These are phyloP conservation scores for Andrena cerasifolii DNA, from an alignment of 1,140 invertebrate species.

Conservation along the genomic window DNA sequence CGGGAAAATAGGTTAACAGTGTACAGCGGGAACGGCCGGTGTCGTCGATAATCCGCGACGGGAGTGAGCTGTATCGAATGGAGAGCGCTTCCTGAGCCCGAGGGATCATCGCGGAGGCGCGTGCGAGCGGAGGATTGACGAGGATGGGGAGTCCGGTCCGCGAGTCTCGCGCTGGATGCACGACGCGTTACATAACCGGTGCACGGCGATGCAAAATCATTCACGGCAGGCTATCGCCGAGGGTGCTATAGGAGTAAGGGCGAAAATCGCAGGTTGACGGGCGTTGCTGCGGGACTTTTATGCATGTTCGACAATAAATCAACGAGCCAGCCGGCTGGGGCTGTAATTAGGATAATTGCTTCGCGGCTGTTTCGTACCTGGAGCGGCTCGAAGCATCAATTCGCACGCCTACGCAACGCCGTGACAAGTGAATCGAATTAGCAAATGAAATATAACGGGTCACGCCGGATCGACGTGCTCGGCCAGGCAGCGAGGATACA, in stretches of 20 bases:
- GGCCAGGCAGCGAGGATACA: not conserved
- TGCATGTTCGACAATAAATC: constrained; percentile 38
- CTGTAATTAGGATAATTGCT: not conserved
- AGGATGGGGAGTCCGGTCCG: not conserved
- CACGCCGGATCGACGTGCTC: not conserved
- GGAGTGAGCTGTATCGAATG: not conserved
- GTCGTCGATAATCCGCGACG: not conserved
- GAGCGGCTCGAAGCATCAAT: not conserved
- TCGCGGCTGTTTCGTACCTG: not conserved
- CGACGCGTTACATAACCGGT: constrained; percentile 50
- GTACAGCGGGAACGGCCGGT: not conserved
- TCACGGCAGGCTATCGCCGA: not conserved
- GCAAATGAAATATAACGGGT: not conserved
- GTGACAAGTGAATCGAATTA: not conserved
- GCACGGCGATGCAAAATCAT: constrained; percentile 24
- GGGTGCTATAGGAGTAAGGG: constrained; percentile 20
- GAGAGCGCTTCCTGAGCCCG: not conserved
- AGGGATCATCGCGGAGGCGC: constrained; percentile 1
- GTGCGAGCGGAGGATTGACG: not conserved
- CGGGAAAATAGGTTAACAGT: constrained; percentile 27
- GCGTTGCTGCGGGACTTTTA: too few relatives aligned
- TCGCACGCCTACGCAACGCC: too few relatives aligned
- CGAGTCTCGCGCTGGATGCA: not conserved
- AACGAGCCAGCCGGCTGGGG: not conserved
- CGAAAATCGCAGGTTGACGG: constrained; percentile 11